Evolutionary conservation across 1,140 invertebrate species (phyloP).

Genomic region (Neelides sp.): DNA sequence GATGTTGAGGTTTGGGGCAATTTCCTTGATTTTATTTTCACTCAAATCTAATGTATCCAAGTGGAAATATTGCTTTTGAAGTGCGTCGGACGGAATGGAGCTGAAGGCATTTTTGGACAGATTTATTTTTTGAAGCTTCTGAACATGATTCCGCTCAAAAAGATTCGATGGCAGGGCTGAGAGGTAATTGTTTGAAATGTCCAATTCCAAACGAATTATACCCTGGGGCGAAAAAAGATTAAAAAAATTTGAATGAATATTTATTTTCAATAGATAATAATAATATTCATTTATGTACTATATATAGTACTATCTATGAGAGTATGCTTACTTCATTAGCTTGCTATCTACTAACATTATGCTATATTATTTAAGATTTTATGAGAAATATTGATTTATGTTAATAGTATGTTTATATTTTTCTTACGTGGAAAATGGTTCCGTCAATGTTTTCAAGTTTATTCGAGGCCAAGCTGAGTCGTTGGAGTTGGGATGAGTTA

Average conservation of each 20-base stretch:
- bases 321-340: no score
- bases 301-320: no score
- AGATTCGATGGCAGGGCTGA: constrained; percentile 64
- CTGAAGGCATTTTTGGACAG: constrained; percentile 62
- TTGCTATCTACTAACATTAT: no score
- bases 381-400: no score
- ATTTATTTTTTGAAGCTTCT: constrained; percentile 68
- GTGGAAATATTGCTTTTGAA: constrained; percentile 70
- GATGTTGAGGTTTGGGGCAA: constrained; percentile 68
- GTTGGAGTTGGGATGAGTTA: constrained; percentile 74
- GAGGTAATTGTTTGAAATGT: constrained; percentile 61
- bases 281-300: not conserved
- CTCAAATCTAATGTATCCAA: constrained; percentile 64
- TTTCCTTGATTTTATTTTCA: constrained; percentile 57
- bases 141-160: constrained; percentile 62
- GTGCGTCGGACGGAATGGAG: constrained; percentile 57
- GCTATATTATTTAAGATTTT: no score
- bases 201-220: constrained; percentile 58
- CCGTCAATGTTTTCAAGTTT: constrained; percentile 60
- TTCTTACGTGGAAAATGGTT: constrained; percentile 55
- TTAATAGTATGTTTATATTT: no score
- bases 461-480: constrained; percentile 61
- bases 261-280: not conserved
- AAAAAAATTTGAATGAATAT: not conserved
- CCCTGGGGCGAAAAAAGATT: constrained; percentile 36